Base-by-base conservation (phyloP, 92 coral and sea anemone species). In the Heliopora coerulea region DNA sequence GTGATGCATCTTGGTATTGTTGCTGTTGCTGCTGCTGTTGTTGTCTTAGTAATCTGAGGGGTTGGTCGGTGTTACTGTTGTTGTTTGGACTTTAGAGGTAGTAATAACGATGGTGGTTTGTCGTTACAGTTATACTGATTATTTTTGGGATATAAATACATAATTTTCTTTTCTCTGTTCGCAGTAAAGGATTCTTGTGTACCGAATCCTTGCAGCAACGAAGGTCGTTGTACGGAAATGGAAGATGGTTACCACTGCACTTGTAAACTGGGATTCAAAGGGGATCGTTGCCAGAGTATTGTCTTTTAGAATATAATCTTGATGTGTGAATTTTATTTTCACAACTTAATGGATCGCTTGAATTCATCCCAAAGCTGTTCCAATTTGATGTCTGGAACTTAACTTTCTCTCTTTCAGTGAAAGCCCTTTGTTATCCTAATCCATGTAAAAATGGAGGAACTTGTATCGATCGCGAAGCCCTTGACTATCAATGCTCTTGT, bases 361-460 rank as follows among this genome's bases (percentile, higher is more conserved):
- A n/a, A n/a, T n/a, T n/a, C n/a, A n/a, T n/a, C n/a, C n/a, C n/a
- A n/a, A n/a, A n/a, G n/a, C n/a, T n/a, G n/a, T n/a, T n/a, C n/a
- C n/a, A n/a, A n/a, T n/a, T n/a, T n/a, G n/a, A n/a, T n/a, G n/a
- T n/a, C n/a, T n/a, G n/a, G n/a, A n/a, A n/a, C n/a, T n/a, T n/a
- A n/a, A n/a, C n/a, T n/a, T n/a, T n/a, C n/a, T n/a, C n/a, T 19
- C 0, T 42, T 59, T 8, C 62, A 88, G 93, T 78, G 26, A 88
- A 85, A 42, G 87, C 79, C 40, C 83, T 75, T 24, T 95, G 99
- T 78, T 86, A 65, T 34, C 75, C 96, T 5, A 84, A 87, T 63
- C 88, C 99, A 8, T 95, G 99, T 59, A 90, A 95, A 59, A 90
- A 95, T 60, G 99, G 99, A 17, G 99, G 95, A 18, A 95, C 96